These are phyloP conservation scores for Margarornis squamiger DNA, from an alignment of 2,797 vertebrate species.

Conservation along the genomic window DNA sequence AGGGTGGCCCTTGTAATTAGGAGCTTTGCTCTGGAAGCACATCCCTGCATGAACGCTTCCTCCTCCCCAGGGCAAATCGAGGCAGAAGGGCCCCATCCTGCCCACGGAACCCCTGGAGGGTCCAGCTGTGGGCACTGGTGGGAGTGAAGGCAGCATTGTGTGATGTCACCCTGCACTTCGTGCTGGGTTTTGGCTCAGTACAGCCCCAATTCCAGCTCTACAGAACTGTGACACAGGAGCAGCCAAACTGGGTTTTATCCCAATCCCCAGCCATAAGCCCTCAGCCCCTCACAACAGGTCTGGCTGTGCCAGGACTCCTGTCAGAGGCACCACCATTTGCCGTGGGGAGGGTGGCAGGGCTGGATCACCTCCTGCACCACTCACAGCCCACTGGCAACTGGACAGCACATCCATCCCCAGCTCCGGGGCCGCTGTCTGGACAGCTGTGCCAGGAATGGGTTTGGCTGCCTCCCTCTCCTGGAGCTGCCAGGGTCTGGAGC, in stretches of 20 bases:
- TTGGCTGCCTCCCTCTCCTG: not conserved
- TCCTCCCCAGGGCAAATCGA: not conserved
- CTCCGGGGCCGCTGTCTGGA: not conserved
- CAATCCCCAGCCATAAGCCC: not conserved
- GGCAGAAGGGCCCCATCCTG: not conserved
- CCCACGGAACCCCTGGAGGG: rapidly evolving
- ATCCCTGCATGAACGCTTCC: not conserved
- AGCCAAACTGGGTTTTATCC: not conserved
- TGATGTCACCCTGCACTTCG: not conserved
- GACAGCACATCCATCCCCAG: rapidly evolving
- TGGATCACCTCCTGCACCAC: not conserved
- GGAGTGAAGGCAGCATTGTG: rapidly evolving
- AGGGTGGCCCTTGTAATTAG: slow-evolving; percentile 14
- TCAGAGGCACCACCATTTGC: rapidly evolving
- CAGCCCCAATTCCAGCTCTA: not conserved
- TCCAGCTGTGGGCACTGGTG: not conserved
- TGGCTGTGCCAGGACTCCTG: rapidly evolving
- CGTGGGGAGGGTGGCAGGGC: not conserved
- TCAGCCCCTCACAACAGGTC: rapidly evolving
- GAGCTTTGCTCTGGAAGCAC: not conserved
- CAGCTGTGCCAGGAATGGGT: not conserved
- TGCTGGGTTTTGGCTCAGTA: rapidly evolving
- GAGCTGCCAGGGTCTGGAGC: not conserved
- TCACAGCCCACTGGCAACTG: not conserved
- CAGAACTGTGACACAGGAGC: not conserved